Conservation (phyloP, 2,797 vertebrate genomes). For the Alexandromys oeconomus region DNA sequence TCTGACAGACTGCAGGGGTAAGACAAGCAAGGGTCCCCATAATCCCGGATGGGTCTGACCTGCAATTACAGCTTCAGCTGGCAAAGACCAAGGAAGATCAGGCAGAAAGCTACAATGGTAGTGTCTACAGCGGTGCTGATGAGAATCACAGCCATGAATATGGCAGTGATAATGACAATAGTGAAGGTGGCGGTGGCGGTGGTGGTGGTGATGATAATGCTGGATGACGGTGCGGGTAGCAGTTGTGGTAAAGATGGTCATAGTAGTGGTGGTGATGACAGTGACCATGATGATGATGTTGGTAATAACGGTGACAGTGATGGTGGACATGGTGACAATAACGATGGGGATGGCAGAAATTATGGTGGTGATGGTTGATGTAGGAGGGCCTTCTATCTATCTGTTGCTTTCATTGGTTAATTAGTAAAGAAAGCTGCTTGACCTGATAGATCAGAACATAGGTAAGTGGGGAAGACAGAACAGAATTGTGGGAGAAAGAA, state of each 20-base stretch:
- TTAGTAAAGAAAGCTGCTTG: too few species aligned
- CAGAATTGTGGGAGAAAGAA: too few species aligned
- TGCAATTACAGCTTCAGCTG: neutral
- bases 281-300: fast-evolving
- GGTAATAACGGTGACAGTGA: fast-evolving
- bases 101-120: fast-evolving
- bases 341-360: too few species aligned
- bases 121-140: neutral
- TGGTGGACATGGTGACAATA: fast-evolving
- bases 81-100: neutral
- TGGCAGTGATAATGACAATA: fast-evolving
- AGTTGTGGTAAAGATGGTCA: neutral
- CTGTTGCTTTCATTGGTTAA: too few species aligned
- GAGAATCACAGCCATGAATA: too few species aligned
- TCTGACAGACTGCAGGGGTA: neutral
- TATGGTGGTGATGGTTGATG: too few species aligned
- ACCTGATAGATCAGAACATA: too few species aligned
- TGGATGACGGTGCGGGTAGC: neutral
- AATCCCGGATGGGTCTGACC: neutral
- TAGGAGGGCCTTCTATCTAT: too few species aligned
- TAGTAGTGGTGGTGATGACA: fast-evolving
- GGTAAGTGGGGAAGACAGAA: too few species aligned
- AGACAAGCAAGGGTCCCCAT: neutral
- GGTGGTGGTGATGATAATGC: fast-evolving
- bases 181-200: neutral